These are phyloP conservation scores for Drosophila suboccidentalis DNA, from an alignment of 2,888 invertebrate genomes.

Conservation along the genomic window DNA sequence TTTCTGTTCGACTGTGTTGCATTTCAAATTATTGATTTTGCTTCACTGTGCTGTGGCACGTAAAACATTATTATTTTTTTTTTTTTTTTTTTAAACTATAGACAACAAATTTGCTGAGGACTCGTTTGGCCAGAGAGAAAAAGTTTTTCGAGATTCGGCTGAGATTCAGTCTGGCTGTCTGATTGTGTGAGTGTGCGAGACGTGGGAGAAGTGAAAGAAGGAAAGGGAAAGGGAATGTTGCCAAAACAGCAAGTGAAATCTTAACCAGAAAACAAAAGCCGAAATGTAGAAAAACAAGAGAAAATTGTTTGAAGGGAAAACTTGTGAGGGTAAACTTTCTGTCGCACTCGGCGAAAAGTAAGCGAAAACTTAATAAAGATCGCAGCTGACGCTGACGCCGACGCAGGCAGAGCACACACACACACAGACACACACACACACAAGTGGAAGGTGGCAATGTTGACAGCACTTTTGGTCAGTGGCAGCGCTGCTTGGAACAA, in stretches of 20 bases:
- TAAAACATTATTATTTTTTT: constrained; percentile 17
- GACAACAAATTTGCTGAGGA: constrained; percentile 65
- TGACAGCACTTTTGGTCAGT: constrained; percentile 73
- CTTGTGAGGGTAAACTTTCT: constrained; percentile 69
- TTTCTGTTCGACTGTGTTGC: not conserved
- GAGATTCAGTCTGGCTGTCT: constrained; percentile 16
- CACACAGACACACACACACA: not conserved
- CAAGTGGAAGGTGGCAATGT: constrained; percentile 23
- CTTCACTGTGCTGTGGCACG: constrained; percentile 37
- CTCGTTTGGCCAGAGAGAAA: constrained; percentile 50
- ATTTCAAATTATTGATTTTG: constrained; percentile 28
- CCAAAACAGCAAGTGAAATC: constrained; percentile 71
- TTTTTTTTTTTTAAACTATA: constrained; percentile 15
- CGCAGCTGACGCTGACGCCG: constrained; percentile 67
- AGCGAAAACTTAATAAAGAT: constrained; percentile 82
- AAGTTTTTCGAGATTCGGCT: constrained; percentile 41
- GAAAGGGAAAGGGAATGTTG: constrained; percentile 35
- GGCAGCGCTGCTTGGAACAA: constrained; percentile 32
- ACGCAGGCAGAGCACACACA: constrained; percentile 5
- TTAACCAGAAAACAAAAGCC: constrained; percentile 82
- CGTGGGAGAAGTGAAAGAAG: not conserved
- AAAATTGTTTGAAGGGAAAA: constrained; percentile 72
- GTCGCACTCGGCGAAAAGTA: constrained; percentile 80
- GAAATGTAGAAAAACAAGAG: constrained; percentile 75
- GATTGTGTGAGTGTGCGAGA: not conserved